Evolutionary conservation across 2,113 vertebrate species (phyloP).

Genomic region (Zeus faber): DNA sequence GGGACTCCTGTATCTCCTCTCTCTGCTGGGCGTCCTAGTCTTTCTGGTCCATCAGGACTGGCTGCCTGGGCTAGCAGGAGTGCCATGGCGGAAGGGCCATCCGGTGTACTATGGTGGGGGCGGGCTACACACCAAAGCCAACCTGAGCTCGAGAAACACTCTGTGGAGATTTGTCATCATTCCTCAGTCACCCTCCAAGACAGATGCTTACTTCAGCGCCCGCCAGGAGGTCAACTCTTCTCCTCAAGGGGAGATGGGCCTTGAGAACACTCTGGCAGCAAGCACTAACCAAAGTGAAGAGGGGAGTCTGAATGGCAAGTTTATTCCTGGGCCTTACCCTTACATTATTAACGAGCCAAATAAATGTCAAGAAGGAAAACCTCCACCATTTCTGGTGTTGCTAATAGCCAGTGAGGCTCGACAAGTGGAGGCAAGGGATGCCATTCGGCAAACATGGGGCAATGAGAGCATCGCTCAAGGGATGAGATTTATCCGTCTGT

Average conservation of each 20-base stretch:
- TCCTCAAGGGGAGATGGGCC: slow-evolving; percentile 67
- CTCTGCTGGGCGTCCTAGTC: slow-evolving; percentile 81
- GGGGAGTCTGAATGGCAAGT: slow-evolving; percentile 51
- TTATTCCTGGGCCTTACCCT: slow-evolving; percentile 77
- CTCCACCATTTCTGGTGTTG: slow-evolving; percentile 85
- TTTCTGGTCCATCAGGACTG: slow-evolving; percentile 85
- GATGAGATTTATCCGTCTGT: slow-evolving; percentile 80
- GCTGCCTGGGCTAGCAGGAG: slow-evolving; percentile 69
- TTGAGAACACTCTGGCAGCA: slow-evolving; percentile 73
- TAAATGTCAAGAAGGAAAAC: slow-evolving; percentile 78
- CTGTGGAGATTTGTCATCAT: slow-evolving; percentile 73
- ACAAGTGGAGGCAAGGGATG: slow-evolving; percentile 86
- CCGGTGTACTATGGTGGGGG: slow-evolving; percentile 79
- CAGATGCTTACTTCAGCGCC: slow-evolving; percentile 68
- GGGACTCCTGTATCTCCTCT: slow-evolving; percentile 79
- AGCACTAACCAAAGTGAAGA: slow-evolving; percentile 80
- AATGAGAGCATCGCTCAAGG: slow-evolving; percentile 83
- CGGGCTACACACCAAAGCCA: slow-evolving; percentile 72
- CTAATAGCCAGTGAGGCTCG: slow-evolving; percentile 88
- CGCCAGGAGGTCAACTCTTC: slow-evolving; percentile 64
- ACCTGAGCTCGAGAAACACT: slow-evolving; percentile 72
- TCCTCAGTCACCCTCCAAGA: slow-evolving; percentile 68
- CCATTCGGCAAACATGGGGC: slow-evolving; percentile 95
- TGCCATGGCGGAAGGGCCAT: slow-evolving; percentile 76
- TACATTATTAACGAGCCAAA: slow-evolving; percentile 88